Evolutionary conservation across 1,140 invertebrate species (phyloP), one percentile per base, ranked within the genome.

Genomic region (Neodiprion pinetum): DNA sequence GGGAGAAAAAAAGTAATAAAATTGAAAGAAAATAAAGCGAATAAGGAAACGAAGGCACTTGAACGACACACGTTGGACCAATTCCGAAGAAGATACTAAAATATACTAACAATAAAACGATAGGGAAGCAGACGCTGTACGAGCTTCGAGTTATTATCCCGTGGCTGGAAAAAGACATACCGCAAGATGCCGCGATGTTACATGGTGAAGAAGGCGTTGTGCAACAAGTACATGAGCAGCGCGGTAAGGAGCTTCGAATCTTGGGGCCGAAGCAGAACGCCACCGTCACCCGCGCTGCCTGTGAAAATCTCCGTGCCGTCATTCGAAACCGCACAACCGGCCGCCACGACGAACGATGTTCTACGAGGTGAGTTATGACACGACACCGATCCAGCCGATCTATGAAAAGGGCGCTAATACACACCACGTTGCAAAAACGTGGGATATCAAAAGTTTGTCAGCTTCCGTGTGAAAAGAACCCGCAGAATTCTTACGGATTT

Each of bases 181-280:
- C 49, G 66, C 80, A 87, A 85, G 72, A 89, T 90, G 90, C 90
- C 90, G 76, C 88, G 90, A 48, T 90, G 89, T 78, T 91, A 91
- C 74, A 90, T 90, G 90, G 90, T 90, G 74, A 90, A 90, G 83
- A 90, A 90, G 76, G 83, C 89, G 61, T 68, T 88, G 79, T 89
- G 88, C 88, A 89, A 89, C 86, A 90, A 90, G 85, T 90, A 90
- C 77, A 88, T 87, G 75, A 88, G 74, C 76, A 86, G 84, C 75
- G 82, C 88, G 67, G 79, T 83, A 72, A 84, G 85, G 75, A 84
- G 84, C 73, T 89, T 87, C 71, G 88, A 88, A 47, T 86, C 75
- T 66, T 87, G 85, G 87, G 80, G 79, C 69, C 84, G 84, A 68
- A 70, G 61, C 47, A 84, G 83, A 75, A 82, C 84, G 70, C 85